phyloP scores from a whole-genome alignment of 1,140 invertebrate species.

The Helicoverpa zea region DNA sequence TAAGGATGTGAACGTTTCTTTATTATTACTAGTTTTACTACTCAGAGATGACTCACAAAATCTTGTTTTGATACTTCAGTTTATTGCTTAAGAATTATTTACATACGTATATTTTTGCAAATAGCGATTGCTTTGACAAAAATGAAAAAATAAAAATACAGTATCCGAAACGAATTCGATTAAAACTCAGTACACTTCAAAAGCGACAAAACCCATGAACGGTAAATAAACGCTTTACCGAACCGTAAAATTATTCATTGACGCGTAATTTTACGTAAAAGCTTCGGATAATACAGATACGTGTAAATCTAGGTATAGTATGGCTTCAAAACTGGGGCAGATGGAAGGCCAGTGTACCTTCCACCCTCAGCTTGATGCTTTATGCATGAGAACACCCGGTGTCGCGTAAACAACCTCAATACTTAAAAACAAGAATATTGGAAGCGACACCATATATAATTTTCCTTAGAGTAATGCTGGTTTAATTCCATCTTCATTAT shows the following conservation, averaged over 20 bases:
- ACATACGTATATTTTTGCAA: not conserved
- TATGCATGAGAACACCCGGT: constrained; percentile 34
- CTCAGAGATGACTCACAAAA: not conserved
- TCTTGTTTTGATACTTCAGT: not conserved
- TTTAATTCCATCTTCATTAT: not conserved
- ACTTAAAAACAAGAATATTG: constrained; percentile 36
- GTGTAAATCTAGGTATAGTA: not conserved
- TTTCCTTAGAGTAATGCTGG: too few species aligned
- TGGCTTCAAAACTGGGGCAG: constrained; percentile 36
- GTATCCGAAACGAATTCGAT: not conserved
- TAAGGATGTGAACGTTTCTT: constrained; percentile 15
- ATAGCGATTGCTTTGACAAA: not conserved
- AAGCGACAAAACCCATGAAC: constrained; percentile 1
- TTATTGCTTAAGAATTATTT: not conserved
- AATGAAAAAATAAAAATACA: not conserved
- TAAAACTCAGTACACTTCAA: constrained; percentile 11
- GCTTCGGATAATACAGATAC: not conserved
- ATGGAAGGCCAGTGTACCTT: constrained; percentile 15
- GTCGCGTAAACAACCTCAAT: constrained; percentile 31
- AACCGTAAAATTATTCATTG: constrained; percentile 32
- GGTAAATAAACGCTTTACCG: constrained; percentile 21
- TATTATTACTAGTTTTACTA: not conserved
- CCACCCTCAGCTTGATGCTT: constrained; percentile 26
- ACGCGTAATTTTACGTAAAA: constrained; percentile 13
- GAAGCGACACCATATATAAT: not conserved